Conservation (phyloP, 2,888 invertebrate genomes). For the Heliconius hortense region DNA sequence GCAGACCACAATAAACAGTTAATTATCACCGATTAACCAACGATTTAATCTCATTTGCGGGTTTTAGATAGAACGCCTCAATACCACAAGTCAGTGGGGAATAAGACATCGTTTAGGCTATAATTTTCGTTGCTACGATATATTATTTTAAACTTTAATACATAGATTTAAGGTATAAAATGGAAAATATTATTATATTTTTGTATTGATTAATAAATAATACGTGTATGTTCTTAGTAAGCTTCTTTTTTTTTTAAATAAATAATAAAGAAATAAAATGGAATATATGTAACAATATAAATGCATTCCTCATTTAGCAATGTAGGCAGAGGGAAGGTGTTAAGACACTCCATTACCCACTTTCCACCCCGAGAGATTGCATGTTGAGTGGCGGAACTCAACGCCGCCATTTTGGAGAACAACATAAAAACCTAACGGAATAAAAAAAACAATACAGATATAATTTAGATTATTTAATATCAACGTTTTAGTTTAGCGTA, state of each 20-base stretch:
- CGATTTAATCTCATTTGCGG: constrained; percentile 31
- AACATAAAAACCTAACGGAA: neutral
- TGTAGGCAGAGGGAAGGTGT: too few species aligned
- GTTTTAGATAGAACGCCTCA: constrained; percentile 33
- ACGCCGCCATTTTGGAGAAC: too few species aligned
- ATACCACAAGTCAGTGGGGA: constrained; percentile 37
- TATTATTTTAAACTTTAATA: constrained; percentile 31
- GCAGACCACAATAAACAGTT: neutral
- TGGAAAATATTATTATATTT: neutral
- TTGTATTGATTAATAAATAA: neutral
- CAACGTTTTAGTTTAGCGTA: constrained; percentile 13
- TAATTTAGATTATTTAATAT: neutral
- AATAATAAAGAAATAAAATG: too few species aligned
- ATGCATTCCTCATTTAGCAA: too few species aligned
- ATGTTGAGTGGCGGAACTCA: too few species aligned
- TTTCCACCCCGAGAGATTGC: too few species aligned
- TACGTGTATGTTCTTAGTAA: neutral
- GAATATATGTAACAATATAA: too few species aligned
- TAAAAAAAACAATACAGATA: neutral
- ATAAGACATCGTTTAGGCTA: constrained; percentile 34
- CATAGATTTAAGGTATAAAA: neutral
- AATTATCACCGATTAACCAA: constrained; percentile 23
- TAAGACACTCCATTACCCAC: too few species aligned
- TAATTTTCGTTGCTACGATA: constrained; percentile 31
- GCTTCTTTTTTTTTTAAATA: neutral